Conservation (phyloP, 1,140 invertebrate species). For the Bombus huntii region DNA sequence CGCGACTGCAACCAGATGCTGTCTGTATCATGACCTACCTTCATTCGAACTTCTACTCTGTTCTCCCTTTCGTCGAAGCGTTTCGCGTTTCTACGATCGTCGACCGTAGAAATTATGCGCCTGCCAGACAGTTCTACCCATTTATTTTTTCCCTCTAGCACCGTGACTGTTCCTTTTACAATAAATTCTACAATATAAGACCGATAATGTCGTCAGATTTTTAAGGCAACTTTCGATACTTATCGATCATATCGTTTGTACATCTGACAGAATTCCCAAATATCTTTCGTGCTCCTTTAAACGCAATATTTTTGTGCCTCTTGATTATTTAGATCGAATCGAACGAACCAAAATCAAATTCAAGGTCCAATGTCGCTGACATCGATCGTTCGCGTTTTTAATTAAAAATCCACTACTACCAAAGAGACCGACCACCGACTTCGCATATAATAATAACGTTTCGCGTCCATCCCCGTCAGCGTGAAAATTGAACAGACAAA, state of each 20-base stretch:
- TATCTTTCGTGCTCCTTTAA: neutral
- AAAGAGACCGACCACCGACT: no score
- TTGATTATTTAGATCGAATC: neutral
- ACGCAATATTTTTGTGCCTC: neutral
- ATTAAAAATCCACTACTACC: neutral
- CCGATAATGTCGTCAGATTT: no score
- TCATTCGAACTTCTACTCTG: slow-evolving; percentile 10
- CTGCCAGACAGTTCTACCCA: neutral
- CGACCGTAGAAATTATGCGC: neutral
- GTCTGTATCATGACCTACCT: slow-evolving; percentile 49
- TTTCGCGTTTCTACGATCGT: neutral
- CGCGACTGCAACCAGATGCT: slow-evolving; percentile 54
- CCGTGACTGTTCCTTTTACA: neutral
- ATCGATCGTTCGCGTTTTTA: neutral
- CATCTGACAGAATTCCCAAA: neutral
- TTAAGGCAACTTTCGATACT: no score
- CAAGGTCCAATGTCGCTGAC: neutral
- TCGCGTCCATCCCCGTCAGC: neutral
- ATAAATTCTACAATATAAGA: neutral
- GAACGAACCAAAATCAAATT: neutral
- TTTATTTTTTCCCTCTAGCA: neutral
- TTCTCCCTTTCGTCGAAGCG: neutral
- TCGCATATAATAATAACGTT: neutral
- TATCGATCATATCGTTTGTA: no score
- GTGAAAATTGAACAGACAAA: neutral